These are phyloP conservation scores for Staurois parvus DNA, from an alignment of 2,797 vertebrate genomes.

Conservation along the genomic window DNA sequence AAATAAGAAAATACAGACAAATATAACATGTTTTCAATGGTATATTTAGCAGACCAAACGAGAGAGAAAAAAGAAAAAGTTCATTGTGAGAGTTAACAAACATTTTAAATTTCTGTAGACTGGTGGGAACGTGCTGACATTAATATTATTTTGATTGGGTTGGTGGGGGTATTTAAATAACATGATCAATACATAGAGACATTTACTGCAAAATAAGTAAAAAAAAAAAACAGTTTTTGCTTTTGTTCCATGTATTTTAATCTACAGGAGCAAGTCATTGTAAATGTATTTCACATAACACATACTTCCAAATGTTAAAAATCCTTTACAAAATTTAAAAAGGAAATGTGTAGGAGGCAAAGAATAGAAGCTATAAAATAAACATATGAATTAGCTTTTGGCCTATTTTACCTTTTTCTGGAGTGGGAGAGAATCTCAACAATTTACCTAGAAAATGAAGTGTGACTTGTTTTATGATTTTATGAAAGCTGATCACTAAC, in stretches of 20 bases:
- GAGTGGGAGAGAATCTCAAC: background rate
- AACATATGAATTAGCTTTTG: slow-evolving; percentile 7
- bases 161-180: background rate
- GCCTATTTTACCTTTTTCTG: background rate
- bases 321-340: background rate
- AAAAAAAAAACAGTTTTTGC: no score
- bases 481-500: background rate
- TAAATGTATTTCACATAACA: background rate
- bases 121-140: background rate
- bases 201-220: background rate
- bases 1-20: no score
- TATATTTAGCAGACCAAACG: no score
- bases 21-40: no score
- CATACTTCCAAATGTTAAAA: background rate
- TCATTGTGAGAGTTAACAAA: no score
- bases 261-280: background rate
- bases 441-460: background rate
- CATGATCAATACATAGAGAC: background rate
- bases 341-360: slow-evolving; percentile 21
- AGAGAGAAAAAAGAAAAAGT: no score
- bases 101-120: background rate
- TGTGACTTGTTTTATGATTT: background rate
- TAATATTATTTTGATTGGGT: background rate
- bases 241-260: background rate
- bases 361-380: background rate